Percentiles rank a stretch among this genome's conserved stretches.
Evolutionary conservation across 2,113 vertebrate species (phyloP).

Genomic region (Xerus inauris): DNA sequence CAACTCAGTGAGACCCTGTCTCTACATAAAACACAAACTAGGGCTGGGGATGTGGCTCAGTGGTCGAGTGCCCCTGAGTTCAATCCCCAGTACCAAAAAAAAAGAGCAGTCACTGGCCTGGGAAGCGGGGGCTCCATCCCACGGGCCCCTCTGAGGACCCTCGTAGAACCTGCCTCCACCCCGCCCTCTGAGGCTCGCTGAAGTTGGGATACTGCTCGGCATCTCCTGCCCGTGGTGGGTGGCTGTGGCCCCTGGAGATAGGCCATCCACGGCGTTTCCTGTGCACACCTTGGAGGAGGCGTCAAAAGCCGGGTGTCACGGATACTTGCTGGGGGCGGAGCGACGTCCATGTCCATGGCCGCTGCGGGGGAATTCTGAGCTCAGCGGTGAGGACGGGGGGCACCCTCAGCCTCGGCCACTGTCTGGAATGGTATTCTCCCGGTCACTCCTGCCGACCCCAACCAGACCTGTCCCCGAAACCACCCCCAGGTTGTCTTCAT

Average conservation of each 20-base stretch:
- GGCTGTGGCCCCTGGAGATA: rapidly evolving
- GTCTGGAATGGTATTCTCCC: neutral
- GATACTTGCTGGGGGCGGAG: neutral
- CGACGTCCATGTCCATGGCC: rapidly evolving
- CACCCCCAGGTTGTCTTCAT: too few relatives aligned
- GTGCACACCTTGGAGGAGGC: neutral
- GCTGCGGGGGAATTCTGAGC: neutral
- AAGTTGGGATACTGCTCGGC: neutral
- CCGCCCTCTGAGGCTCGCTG: rapidly evolving
- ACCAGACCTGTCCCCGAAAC: too few relatives aligned
- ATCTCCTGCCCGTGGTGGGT: rapidly evolving
- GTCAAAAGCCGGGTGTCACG: rapidly evolving
- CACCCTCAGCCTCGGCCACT: too few relatives aligned
- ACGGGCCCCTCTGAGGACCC: rapidly evolving
- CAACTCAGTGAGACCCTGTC: too few relatives aligned
- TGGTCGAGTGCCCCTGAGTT: too few relatives aligned
- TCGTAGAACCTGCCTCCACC: rapidly evolving
- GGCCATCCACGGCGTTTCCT: too few relatives aligned
- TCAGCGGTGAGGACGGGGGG: neutral
- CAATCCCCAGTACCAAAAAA: too few relatives aligned
- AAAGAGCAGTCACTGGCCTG: neutral
- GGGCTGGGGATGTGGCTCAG: too few relatives aligned
- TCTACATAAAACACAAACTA: too few relatives aligned
- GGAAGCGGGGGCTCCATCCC: neutral
- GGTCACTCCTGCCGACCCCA: neutral